Base-by-base conservation (phyloP, 2,888 invertebrate species). In the Leptarthrus brevirostris region DNA sequence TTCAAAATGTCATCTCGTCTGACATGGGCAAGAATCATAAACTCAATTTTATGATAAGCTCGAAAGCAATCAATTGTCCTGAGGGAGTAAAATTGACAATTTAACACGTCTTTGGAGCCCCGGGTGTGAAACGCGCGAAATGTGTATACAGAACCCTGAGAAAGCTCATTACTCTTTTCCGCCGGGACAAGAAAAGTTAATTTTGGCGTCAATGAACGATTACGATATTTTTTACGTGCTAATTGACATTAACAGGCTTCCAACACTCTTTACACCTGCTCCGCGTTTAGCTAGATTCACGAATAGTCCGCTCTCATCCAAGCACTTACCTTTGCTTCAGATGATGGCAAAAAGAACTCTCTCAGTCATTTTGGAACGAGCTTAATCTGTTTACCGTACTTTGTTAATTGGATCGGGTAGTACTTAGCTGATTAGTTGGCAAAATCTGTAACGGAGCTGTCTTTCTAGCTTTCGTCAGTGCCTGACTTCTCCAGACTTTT, bases 391-490 rank as follows among this genome's bases (percentile, higher is more conserved):
- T 66, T 66, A 66, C 64, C 47, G 64, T 66, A 66, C 64, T 66
- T 66, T 47, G 64, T 66, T 66, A 66, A 69, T 69, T 69, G 69
- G 69, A 69, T 69, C 69, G 69, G 34, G 30, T 36, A 69, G 22
- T 69, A 69, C 69, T 69, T 69, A 69, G 52, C 69, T 69, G 69
- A 69, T 69, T 69, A 69, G 69, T 69, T 69, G 69, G 69, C 69
- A 69, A 34, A 52, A 52, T 69, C 69, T 69, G 52, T 69, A 69
- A 69, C 49, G 8, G 69, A 66, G 26, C 64, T 34, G 44, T 47
- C 40, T 8, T 24, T 16, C 30, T 20, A 16, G 47, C 64, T 47
- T 47, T 47, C 64, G 47, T 66, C 40, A 22, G 16, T 47, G 24
- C n/a, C 47, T 2, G 14, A 12, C n/a, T 47, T 24, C 47, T 24